These are phyloP conservation scores for Nothobranchius furzeri DNA, from an alignment of 2,113 vertebrate genomes.

Conservation along the genomic window DNA sequence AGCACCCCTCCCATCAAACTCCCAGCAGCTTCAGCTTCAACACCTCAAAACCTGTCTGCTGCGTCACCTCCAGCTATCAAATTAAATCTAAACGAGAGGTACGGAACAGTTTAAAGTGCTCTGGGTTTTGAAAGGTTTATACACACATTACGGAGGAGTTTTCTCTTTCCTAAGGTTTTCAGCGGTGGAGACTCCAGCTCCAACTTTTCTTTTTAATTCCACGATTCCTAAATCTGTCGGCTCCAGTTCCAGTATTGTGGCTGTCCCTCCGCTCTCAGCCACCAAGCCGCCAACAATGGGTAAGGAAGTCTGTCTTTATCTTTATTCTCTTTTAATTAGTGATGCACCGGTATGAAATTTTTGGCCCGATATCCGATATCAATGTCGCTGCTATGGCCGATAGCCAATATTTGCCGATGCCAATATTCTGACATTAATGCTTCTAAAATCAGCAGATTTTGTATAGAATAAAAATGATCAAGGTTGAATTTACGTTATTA, in stretches of 20 bases:
- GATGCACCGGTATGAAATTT: too few species aligned
- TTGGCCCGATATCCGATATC: too few species aligned
- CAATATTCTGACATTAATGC: too few species aligned
- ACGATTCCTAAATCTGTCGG: slow-evolving; percentile 74
- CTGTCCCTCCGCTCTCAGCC: slow-evolving; percentile 9
- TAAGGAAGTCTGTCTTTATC: slow-evolving; percentile 24
- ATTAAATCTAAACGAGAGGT: slow-evolving; percentile 92
- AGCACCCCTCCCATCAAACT: slow-evolving; percentile 76
- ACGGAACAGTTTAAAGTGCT: not conserved
- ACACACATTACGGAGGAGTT: not conserved
- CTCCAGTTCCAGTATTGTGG: slow-evolving; percentile 59
- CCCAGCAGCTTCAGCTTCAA: slow-evolving; percentile 19
- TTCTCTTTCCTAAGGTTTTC: slow-evolving; percentile 77
- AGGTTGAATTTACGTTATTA: too few species aligned
- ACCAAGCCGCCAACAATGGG: slow-evolving; percentile 62
- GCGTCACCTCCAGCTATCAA: slow-evolving; percentile 75
- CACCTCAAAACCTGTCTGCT: slow-evolving; percentile 61
- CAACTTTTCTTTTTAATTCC: slow-evolving; percentile 77
- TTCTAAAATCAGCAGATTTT: too few species aligned
- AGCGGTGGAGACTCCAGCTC: slow-evolving; percentile 65
- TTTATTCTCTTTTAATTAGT: too few species aligned
- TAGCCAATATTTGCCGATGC: too few species aligned
- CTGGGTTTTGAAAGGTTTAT: not conserved
- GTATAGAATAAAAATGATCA: too few species aligned
- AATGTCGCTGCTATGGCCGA: too few species aligned